Evolutionary conservation across 2,113 vertebrate genomes (phyloP).

Genomic region (Melanerpes formicivorus): DNA sequence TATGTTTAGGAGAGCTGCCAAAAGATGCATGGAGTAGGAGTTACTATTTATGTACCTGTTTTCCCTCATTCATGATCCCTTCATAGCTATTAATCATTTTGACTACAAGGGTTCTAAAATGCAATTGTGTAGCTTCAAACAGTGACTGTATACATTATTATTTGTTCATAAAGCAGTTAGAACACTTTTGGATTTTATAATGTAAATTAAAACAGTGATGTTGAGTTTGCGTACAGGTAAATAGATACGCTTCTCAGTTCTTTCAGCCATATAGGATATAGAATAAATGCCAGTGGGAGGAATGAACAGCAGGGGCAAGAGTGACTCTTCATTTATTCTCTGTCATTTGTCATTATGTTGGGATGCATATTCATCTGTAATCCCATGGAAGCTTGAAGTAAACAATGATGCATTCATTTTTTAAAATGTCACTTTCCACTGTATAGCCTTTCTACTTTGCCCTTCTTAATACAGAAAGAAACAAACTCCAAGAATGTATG

Average conservation of each 20-base stretch:
- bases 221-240: not conserved
- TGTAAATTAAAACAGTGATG: not conserved
- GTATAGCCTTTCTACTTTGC: not conserved
- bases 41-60: not conserved
- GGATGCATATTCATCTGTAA: not conserved
- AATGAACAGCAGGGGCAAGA: not conserved
- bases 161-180: not conserved
- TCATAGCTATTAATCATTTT: not conserved
- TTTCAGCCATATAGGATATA: not conserved
- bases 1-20: not conserved
- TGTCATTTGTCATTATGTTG: not conserved
- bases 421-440: not conserved
- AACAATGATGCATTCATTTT: not conserved
- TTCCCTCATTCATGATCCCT: not conserved
- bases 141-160: not conserved
- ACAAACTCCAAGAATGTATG: not conserved
- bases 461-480: not conserved
- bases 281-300: not conserved
- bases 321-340: not conserved
- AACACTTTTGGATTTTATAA: not conserved
- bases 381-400: not conserved
- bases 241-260: not conserved
- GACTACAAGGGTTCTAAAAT: not conserved
- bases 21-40: not conserved
- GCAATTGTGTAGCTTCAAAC: not conserved